phyloP scores from a whole-genome alignment of 2,797 vertebrate genomes.

The Echeneis naucrates region DNA sequence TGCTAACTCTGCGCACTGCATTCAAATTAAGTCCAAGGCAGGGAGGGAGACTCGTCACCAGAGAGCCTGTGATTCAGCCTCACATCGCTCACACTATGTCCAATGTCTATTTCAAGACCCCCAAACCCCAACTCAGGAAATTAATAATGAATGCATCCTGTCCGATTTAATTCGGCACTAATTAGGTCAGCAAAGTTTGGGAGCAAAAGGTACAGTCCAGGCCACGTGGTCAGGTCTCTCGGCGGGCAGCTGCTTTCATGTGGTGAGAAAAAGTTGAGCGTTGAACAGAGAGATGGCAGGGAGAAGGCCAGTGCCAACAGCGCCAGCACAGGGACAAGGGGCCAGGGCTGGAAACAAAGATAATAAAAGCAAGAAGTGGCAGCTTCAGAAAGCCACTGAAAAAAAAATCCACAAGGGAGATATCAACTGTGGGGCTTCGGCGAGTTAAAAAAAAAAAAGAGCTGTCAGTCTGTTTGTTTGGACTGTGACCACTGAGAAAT shows the following conservation, averaged over 20 bases:
- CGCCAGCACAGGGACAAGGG: conserved; percentile 73
- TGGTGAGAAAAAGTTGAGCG: conserved; percentile 72
- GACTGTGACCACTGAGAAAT: conserved; percentile 79
- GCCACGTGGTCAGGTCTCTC: conserved; percentile 75
- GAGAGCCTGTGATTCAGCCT: conserved; percentile 53
- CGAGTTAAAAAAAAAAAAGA: conserved; percentile 50
- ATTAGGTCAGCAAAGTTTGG: conserved; percentile 84
- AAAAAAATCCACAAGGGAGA: conserved; percentile 72
- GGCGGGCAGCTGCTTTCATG: conserved; percentile 77
- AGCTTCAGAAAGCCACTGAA: conserved; percentile 75
- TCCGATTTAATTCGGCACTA: conserved; percentile 78
- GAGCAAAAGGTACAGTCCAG: conserved; percentile 80
- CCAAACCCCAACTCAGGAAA: conserved; percentile 50
- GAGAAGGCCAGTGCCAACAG: conserved; percentile 63
- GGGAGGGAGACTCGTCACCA: conserved; percentile 41
- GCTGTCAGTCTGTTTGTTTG: conserved; percentile 83
- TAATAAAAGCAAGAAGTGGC: conserved; percentile 79
- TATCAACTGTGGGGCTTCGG: conserved; percentile 74
- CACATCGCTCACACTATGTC: conserved; percentile 41
- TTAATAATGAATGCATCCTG: conserved; percentile 82
- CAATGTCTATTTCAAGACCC: conserved; percentile 75
- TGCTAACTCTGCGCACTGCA: conserved; percentile 48
- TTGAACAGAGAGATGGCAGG: conserved; percentile 73
- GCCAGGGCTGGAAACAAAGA: conserved; percentile 84
- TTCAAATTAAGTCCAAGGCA: conserved; percentile 63